Evolutionary conservation across 35 echinoderm and acorn worm genomes (phyloP).

Genomic region (Amphiura filiformis): DNA sequence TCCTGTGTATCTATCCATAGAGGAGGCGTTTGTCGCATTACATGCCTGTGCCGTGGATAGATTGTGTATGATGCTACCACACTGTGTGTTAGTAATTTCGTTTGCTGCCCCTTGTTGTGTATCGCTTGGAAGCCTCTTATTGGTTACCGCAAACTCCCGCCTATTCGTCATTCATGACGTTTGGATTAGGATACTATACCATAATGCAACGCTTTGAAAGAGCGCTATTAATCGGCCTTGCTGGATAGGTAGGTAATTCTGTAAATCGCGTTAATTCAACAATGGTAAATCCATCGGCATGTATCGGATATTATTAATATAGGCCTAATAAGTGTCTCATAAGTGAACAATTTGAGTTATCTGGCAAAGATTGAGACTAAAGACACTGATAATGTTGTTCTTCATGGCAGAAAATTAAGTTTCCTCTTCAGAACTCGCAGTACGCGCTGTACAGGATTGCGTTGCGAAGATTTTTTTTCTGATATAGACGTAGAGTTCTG

Average conservation of each 20-base stretch:
- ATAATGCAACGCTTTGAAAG: not conserved
- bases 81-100: not conserved
- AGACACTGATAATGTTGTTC: not conserved
- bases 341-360: not conserved
- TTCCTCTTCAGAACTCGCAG: not conserved
- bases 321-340: not conserved
- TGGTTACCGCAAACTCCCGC: not conserved
- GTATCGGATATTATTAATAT: not conserved
- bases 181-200: not conserved
- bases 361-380: too few species aligned
- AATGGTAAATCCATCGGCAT: not conserved
- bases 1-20: not conserved
- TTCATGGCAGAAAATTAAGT: not conserved
- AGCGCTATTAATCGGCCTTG: not conserved
- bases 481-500: not conserved
- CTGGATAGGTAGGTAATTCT: not conserved
- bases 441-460: not conserved
- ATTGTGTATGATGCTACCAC: not conserved
- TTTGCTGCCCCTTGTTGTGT: not conserved
- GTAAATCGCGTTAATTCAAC: not conserved
- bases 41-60: not conserved
- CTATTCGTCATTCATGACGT: not conserved
- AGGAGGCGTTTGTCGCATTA: not conserved
- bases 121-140: not conserved
- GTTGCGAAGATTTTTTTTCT: not conserved